phyloP scores from a whole-genome alignment of 2,888 invertebrate genomes.

The Cheiracanthium punctorium region DNA sequence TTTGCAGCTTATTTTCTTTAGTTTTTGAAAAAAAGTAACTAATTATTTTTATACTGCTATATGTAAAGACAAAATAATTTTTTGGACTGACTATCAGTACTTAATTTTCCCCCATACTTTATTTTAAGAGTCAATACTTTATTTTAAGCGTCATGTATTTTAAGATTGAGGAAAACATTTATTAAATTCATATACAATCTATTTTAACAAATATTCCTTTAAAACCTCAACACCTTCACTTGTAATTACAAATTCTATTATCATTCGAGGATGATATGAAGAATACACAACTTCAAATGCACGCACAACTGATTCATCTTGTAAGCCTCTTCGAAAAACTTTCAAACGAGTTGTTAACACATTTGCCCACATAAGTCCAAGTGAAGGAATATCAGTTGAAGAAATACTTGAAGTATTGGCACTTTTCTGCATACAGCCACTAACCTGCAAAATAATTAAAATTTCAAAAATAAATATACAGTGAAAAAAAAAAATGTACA shows the following conservation, averaged over 20 bases:
- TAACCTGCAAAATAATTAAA: conserved; percentile 25
- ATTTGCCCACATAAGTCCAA: conserved; percentile 54
- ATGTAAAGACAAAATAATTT: too few species aligned
- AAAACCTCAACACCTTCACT: conserved; percentile 18
- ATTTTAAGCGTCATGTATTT: too few species aligned
- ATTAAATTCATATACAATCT: too few species aligned
- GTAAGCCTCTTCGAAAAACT: conserved; percentile 14
- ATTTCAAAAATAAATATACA: neutral
- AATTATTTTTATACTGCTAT: too few species aligned
- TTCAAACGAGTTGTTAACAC: conserved; percentile 50
- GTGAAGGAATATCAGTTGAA: conserved; percentile 31
- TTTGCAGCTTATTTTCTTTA: too few species aligned
- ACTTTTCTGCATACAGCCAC: conserved; percentile 16
- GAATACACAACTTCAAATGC: conserved; percentile 36
- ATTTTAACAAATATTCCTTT: neutral
- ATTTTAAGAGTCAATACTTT: too few species aligned
- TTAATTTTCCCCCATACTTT: too few species aligned
- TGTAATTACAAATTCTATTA: conserved; percentile 25
- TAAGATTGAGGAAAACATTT: too few species aligned
- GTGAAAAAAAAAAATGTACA: neutral
- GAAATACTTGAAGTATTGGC: neutral
- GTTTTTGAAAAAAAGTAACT: too few species aligned
- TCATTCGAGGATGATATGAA: conserved; percentile 31
- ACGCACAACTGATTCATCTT: neutral
- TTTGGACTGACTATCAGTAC: too few species aligned